Percentiles rank a stretch among this genome's conserved stretches.
Evolutionary conservation across 2,797 vertebrate genomes (phyloP).

Genomic region (Cichlasoma orientale): DNA sequence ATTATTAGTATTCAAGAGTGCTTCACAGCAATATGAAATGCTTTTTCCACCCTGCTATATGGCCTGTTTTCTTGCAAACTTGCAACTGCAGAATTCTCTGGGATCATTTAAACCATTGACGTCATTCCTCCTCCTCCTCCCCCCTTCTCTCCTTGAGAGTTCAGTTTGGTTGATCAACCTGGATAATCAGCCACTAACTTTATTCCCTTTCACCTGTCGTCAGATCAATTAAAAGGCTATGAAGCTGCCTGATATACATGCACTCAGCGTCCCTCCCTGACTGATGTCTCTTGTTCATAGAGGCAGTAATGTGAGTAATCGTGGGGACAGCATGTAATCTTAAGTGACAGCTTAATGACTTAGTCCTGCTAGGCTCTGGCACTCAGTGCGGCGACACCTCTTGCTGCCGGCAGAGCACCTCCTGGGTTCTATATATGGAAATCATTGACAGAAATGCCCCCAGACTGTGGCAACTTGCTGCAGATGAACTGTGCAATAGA

Average conservation of each 20-base stretch:
- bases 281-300: conserved; percentile 63
- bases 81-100: conserved; percentile 33
- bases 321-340: conserved; percentile 77
- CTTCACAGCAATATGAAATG: conserved; percentile 70
- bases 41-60: conserved; percentile 42
- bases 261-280: conserved; percentile 45
- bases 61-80: conserved; percentile 39
- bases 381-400: conserved; percentile 62
- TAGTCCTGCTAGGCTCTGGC: conserved; percentile 66
- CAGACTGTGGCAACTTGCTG: conserved; percentile 58
- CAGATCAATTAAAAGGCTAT: conserved; percentile 54
- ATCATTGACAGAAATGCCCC: conserved; percentile 60
- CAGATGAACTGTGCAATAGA: conserved; percentile 57
- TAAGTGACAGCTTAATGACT: conserved; percentile 81
- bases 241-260: conserved; percentile 42
- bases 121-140: not conserved
- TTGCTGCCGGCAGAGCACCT: conserved; percentile 49
- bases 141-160: not conserved
- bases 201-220: conserved; percentile 52
- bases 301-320: conserved; percentile 74
- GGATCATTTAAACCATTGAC: conserved; percentile 26
- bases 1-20: conserved; percentile 74
- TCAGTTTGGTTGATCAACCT: conserved; percentile 45
- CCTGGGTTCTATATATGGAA: conserved; percentile 75
- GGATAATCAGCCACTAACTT: conserved; percentile 48